Conservation (phyloP, 2,797 vertebrate genomes). For the Urosaurus nigricauda region DNA sequence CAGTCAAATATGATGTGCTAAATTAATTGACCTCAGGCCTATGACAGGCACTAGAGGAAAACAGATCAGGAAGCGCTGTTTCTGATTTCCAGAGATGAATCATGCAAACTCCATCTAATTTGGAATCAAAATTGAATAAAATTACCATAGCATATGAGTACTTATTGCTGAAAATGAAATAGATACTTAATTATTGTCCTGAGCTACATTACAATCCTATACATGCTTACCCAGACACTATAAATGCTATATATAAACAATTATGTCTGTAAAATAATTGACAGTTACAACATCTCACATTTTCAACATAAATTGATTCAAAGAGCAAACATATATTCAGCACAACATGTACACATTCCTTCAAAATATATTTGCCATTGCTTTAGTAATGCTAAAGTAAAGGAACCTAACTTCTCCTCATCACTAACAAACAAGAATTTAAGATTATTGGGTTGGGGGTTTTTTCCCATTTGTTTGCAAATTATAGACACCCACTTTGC, state of each 20-base stretch:
- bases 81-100: conserved; percentile 33
- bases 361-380: neutral
- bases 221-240: neutral
- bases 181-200: neutral
- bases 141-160: conserved; percentile 39
- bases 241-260: no score
- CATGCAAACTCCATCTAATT: conserved; percentile 30
- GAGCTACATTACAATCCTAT: neutral
- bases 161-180: neutral
- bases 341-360: neutral
- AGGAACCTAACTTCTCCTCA: neutral
- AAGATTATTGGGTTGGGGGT: neutral
- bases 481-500: neutral
- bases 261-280: neutral
- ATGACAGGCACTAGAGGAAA: conserved; percentile 29
- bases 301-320: neutral
- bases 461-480: neutral
- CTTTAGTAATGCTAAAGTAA: neutral
- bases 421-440: neutral
- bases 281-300: neutral
- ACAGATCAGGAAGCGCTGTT: conserved; percentile 22
- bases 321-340: no score
- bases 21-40: conserved; percentile 36
- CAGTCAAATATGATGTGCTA: conserved; percentile 3
- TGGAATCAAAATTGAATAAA: conserved; percentile 1